phyloP scores from a whole-genome alignment of 2,888 invertebrate genomes.

The Crepidodera aurea region DNA sequence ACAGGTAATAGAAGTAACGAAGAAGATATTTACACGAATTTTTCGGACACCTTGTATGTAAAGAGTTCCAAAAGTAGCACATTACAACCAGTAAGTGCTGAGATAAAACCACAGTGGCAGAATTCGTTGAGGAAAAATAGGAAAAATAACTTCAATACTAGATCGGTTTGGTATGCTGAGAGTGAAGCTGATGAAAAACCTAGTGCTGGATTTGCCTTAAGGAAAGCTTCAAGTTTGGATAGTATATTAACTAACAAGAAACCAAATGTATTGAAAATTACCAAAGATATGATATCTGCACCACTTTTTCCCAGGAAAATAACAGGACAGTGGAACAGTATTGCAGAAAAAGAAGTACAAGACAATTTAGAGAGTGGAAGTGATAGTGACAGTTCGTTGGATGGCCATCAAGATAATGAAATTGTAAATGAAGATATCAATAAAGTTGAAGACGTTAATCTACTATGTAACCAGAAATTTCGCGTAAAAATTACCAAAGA shows the following conservation, averaged over 20 bases:
- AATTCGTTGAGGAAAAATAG: constrained; percentile 14
- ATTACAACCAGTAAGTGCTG: neutral
- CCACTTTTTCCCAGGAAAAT: constrained; percentile 28
- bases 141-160: constrained; percentile 31
- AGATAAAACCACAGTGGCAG: neutral
- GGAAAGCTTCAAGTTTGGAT: constrained; percentile 33
- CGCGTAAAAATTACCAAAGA: too few species aligned
- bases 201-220: constrained; percentile 1
- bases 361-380: neutral
- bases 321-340: constrained; percentile 13
- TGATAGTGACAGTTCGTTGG: constrained; percentile 8
- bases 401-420: neutral
- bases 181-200: neutral
- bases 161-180: constrained; percentile 39
- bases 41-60: neutral
- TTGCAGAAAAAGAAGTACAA: constrained; percentile 6
- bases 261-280: constrained; percentile 4
- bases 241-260: constrained; percentile 24
- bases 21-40: neutral
- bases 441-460: too few species aligned
- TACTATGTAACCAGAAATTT: too few species aligned
- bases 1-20: too few species aligned
- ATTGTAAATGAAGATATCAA: too few species aligned
- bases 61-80: neutral
- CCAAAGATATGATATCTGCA: constrained; percentile 33